Conservation (phyloP, 1,140 invertebrate species). For the Aphelinus atriplicis region DNA sequence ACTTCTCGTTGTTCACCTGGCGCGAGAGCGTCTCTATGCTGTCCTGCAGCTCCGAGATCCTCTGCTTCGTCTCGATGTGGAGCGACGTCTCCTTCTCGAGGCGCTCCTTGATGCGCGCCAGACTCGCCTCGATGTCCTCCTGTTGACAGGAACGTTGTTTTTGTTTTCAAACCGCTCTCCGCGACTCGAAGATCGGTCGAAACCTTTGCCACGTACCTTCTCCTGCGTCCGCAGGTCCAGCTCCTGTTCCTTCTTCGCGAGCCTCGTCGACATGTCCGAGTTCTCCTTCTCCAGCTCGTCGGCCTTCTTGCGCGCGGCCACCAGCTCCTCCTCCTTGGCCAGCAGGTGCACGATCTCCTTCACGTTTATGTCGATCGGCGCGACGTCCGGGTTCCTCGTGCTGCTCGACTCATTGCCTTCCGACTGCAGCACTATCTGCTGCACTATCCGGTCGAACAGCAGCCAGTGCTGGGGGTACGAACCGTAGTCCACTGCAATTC, state of each 20-base stretch:
- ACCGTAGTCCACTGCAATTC: slow-evolving; percentile 76
- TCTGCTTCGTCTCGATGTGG: slow-evolving; percentile 87
- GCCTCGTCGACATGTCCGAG: slow-evolving; percentile 82
- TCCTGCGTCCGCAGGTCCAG: slow-evolving; percentile 88
- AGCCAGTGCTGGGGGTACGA: slow-evolving; percentile 92
- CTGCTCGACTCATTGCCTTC: slow-evolving; percentile 71
- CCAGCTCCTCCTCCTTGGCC: slow-evolving; percentile 93
- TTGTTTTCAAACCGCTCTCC: too few relatives aligned
- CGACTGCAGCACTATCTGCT: slow-evolving; percentile 92
- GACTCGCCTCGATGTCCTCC: slow-evolving; percentile 88
- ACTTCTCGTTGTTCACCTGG: slow-evolving; percentile 83
- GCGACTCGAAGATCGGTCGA: too few relatives aligned
- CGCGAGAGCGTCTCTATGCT: slow-evolving; percentile 62
- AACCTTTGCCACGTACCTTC: slow-evolving; percentile 67
- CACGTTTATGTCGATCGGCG: slow-evolving; percentile 90
- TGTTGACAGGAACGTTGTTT: slow-evolving; percentile 44
- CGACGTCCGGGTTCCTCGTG: slow-evolving; percentile 82
- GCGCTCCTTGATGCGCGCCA: slow-evolving; percentile 86
- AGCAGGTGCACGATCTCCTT: slow-evolving; percentile 89
- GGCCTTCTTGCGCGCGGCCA: slow-evolving; percentile 85
- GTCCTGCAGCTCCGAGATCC: slow-evolving; percentile 76
- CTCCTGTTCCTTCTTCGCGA: slow-evolving; percentile 94
- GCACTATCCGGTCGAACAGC: slow-evolving; percentile 93
- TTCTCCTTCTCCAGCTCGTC: slow-evolving; percentile 91
- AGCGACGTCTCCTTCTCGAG: slow-evolving; percentile 89